phyloP scores from a whole-genome alignment of 2,113 vertebrate species.

The Mesocricetus auratus region DNA sequence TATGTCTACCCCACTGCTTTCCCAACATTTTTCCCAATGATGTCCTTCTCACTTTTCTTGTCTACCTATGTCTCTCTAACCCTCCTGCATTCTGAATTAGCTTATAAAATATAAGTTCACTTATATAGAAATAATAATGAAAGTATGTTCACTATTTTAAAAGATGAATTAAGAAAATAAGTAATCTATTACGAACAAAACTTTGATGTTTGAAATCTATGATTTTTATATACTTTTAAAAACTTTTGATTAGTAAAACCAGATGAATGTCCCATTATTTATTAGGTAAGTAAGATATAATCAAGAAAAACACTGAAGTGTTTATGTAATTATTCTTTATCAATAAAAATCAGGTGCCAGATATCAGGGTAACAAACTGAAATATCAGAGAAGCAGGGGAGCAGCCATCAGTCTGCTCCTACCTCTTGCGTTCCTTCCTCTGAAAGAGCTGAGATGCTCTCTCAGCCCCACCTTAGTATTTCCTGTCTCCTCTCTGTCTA shows the following conservation, averaged over 20 bases:
- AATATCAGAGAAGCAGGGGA: too few species aligned
- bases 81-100: background rate
- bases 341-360: too few species aligned
- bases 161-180: background rate
- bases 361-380: too few species aligned
- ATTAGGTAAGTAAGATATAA: slow-evolving; percentile 41
- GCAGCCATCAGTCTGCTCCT: too few species aligned
- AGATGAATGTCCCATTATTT: background rate
- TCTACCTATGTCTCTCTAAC: background rate
- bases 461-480: too few species aligned
- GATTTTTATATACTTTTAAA: background rate
- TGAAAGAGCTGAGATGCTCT: too few species aligned
- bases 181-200: background rate
- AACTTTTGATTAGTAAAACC: background rate
- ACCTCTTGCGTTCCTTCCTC: too few species aligned
- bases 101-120: background rate
- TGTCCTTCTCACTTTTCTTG: background rate
- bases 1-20: background rate
- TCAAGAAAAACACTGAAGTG: background rate
- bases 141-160: background rate
- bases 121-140: background rate
- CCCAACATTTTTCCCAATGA: background rate
- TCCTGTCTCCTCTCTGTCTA: too few species aligned
- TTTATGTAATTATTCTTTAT: too few species aligned
- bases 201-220: background rate